phyloP scores from a whole-genome alignment of 2,797 vertebrate genomes.

The Leptodactylus fallax region DNA sequence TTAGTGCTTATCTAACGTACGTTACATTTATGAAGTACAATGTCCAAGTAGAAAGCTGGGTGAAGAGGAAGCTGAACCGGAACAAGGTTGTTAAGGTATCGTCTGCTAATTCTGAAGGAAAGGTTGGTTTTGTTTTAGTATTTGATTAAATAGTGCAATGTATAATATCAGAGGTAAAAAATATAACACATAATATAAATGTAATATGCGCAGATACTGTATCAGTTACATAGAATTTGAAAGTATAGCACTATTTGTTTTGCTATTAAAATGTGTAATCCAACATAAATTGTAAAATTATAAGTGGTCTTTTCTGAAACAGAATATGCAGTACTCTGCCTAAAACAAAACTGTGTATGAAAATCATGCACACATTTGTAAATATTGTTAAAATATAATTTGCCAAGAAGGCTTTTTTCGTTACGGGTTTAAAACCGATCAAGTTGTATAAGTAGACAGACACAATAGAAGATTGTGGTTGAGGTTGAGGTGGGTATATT shows the following conservation, averaged over 20 bases:
- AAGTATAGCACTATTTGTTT: background rate
- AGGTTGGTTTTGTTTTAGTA: conserved; percentile 83
- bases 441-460: conserved; percentile 37
- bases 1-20: conserved; percentile 86
- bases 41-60: conserved; percentile 83
- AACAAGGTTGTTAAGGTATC: conserved; percentile 95
- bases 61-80: conserved; percentile 86
- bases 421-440: conserved; percentile 19
- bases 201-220: background rate
- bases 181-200: background rate
- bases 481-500: conserved; percentile 12
- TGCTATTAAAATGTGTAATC: background rate
- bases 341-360: background rate
- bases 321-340: background rate
- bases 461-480: conserved; percentile 16
- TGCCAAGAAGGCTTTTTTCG: too few species aligned
- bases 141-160: background rate
- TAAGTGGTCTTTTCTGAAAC: background rate
- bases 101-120: conserved; percentile 81
- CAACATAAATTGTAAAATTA: background rate
- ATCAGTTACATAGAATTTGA: background rate
- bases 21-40: conserved; percentile 99
- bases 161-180: background rate
- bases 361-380: background rate
- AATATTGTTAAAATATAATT: conserved; percentile 8